Evolutionary conservation across 2,888 invertebrate genomes (phyloP), one percentile per base, ranked within the genome.

Genomic region (Phengaris arion): DNA sequence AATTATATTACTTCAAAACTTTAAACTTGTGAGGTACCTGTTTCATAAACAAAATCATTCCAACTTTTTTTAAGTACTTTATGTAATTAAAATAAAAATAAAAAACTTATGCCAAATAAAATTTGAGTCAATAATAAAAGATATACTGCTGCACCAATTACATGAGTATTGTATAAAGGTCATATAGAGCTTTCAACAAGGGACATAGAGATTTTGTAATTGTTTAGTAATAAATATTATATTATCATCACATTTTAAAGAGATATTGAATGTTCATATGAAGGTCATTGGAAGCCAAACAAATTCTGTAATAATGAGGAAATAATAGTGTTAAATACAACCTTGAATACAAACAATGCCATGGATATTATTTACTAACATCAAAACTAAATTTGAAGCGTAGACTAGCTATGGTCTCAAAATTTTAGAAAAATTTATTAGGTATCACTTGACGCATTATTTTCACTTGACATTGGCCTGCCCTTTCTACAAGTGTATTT

Each of bases 321-420:
- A 69, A 69, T 69, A 48, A 69, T 48, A 69, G 69, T 48, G 69
- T 69, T 69, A 48, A 69, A n/a, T 48, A 69, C n/a, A 64, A 15
- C 69, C 69, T 69, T 69, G 48, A 69, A 69, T 48, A 12, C 35
- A 48, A 69, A 69, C 48, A 69, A 69, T 13, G 6, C 35, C 35
- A 64, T 64, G 64, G 64, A 9, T 5, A 15, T 35, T 6, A 45
- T 59, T 22, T 59, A 22, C 7, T 46, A 22, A 74, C n/a, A 59
- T 12, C 54, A 72, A 74, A 59, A 51, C 59, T 22, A 48, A 4
- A 52, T 52, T 52, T 12, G 6, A 64, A 64, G 13, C 1, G 22
- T 13, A 64, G 9, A 9, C 6, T 15, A 22, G 22, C 22, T 59
- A 59, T 10, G 9, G 15, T 8, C 22, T 15, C 10, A 22, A 64